A percentile compares a stretch with the other conserved stretches of the same genome.
Evolutionary conservation across 2,888 invertebrate species (phyloP).

Genomic region (Cheilosia impressa): DNA sequence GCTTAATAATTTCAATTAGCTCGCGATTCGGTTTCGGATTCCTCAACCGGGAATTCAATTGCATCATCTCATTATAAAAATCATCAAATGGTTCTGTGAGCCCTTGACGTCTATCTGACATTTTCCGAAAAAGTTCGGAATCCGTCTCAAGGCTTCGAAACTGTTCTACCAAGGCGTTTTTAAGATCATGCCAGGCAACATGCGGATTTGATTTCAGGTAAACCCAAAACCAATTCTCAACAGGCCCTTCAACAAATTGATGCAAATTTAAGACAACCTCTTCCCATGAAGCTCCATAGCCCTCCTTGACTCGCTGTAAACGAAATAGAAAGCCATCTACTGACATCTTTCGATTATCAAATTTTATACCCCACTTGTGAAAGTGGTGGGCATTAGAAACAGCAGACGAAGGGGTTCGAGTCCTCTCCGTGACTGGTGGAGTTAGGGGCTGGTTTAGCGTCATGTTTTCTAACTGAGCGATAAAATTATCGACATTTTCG

Average conservation of each 20-base stretch:
- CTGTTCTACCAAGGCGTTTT: not conserved
- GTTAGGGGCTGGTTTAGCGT: not conserved
- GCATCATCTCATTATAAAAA: too few relatives aligned
- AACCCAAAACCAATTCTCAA: not conserved
- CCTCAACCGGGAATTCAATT: too few relatives aligned
- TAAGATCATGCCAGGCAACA: not conserved
- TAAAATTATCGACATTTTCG: not conserved
- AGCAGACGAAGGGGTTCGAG: not conserved
- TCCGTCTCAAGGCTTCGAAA: not conserved
- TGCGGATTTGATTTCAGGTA: not conserved
- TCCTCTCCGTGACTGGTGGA: rapidly evolving
- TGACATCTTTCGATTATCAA: not conserved
- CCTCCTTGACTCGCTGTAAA: not conserved
- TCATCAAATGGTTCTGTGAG: too few relatives aligned
- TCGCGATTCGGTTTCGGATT: too few relatives aligned
- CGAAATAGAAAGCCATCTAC: not conserved
- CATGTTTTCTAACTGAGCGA: not conserved
- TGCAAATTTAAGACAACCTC: not conserved
- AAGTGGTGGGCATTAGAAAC: not conserved
- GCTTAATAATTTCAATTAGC: too few relatives aligned
- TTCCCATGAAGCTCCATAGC: not conserved
- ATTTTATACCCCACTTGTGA: not conserved
- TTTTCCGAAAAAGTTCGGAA: too few relatives aligned
- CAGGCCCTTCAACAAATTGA: not conserved
- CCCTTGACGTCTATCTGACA: too few relatives aligned